Base-by-base conservation (phyloP, 2,113 vertebrate genomes). In the Myodes glareolus region DNA sequence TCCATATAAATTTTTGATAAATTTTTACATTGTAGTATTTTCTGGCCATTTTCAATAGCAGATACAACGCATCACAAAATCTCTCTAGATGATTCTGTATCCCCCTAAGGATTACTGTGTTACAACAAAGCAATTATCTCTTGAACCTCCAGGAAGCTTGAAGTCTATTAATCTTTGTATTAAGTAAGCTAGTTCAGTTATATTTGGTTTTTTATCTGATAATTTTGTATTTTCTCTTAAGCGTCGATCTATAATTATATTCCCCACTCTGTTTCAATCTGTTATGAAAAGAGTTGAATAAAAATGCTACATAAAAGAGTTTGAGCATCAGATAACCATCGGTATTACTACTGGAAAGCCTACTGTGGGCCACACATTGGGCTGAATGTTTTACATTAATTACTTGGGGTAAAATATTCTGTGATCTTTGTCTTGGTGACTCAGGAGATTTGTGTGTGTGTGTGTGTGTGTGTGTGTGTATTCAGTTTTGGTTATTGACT, bases 261-360 rank as follows among this genome's bases (percentile, higher is more conserved):
- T 55, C 29, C 29, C 3, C 33, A 21, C 31, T 88, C 39, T 81
- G 36, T 81, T 95, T 88, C 72, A 92, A 85, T 90, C 61, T 92
- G 39, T 67, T 92, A 52, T 80, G 27, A 65, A 94, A 80, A 94
- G 63, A 96, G n/a, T 70, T 80, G 88, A 96, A 55, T 84, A 47
- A 92, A 96, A 75, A 86, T 55, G 58, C 42, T 75, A 75, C 12
- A 27, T 92, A 84, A 92, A 95, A 89, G 39, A 87, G 76, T 93
- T 9, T 73, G 47, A 68, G 36, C 12, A 16, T 73, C 47, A 85
- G 42, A 16, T n/a, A 82, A 52, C 11, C 42, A 52, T 0, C 17
- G 77, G 11, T n/a, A 47, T 63, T 36, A 86, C 47, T 85, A 45
- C n/a, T 4, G 17, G 39, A 88, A 27, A n/a, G 58, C n/a, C 88